A percentile compares a stretch with the other conserved stretches of the same genome.
Conservation (phyloP, 2,797 vertebrate species). For the Chaetodon trifasciatus region DNA sequence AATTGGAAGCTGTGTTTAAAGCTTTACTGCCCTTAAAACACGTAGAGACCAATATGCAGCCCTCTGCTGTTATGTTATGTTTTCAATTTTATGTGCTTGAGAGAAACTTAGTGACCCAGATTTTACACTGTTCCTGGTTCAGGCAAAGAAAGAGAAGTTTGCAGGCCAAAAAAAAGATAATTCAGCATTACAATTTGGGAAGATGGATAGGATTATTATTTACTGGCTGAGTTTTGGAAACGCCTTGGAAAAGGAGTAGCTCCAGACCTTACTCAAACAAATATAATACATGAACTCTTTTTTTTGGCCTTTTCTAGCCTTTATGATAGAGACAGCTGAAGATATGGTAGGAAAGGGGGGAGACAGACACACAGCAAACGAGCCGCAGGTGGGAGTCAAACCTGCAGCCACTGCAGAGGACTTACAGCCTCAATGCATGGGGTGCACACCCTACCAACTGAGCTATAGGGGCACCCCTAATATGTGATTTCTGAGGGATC, state of each 20-base stretch:
- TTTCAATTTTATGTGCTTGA: constrained; percentile 28
- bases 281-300: constrained; percentile 60
- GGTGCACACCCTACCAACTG: too few species aligned
- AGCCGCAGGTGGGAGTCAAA: too few species aligned
- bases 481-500: constrained; percentile 43
- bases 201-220: constrained; percentile 74
- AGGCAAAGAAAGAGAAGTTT: constrained; percentile 28
- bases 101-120: constrained; percentile 35
- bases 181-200: constrained; percentile 59
- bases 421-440: too few species aligned
- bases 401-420: too few species aligned
- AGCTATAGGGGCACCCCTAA: too few species aligned
- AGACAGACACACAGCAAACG: too few species aligned
- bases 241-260: constrained; percentile 53
- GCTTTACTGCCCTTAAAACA: neutral
- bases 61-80: constrained; percentile 3
- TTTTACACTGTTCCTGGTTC: constrained; percentile 24
- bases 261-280: constrained; percentile 56
- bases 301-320: too few species aligned
- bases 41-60: neutral
- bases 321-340: too few species aligned
- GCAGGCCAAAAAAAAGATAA: constrained; percentile 44
- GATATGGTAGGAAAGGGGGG: too few species aligned
- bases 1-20: neutral
- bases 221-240: constrained; percentile 55